Evolutionary conservation across 2,888 invertebrate genomes (phyloP).

Genomic region (Phymatocera aterrima): DNA sequence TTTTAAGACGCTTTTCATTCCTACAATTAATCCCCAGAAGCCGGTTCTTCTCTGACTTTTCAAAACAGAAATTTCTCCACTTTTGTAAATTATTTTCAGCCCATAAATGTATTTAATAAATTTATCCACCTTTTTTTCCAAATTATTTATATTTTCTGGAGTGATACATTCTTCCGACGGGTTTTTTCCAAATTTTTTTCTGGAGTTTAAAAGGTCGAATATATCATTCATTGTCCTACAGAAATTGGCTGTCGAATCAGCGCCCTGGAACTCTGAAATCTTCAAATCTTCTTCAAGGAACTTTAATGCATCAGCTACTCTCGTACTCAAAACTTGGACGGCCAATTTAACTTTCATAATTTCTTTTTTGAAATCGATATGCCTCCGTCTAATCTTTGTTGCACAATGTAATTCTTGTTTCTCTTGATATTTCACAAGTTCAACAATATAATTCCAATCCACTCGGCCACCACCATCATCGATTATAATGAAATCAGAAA

Average conservation of each 20-base stretch:
- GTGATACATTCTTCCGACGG: too few species aligned
- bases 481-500: conserved; percentile 30
- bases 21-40: conserved; percentile 6
- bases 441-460: neutral
- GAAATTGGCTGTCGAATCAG: conserved; percentile 27
- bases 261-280: conserved; percentile 17
- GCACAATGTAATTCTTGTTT: too few species aligned
- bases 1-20: conserved; percentile 21
- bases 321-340: too few species aligned
- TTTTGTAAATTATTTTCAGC: conserved; percentile 16
- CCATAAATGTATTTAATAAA: conserved; percentile 14
- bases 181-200: too few species aligned
- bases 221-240: conserved; percentile 40
- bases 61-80: conserved; percentile 1
- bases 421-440: too few species aligned
- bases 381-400: too few species aligned
- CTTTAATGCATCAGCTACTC: too few species aligned
- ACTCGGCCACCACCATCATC: conserved; percentile 31
- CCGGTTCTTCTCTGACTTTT: conserved; percentile 8
- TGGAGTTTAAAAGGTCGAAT: conserved; percentile 27
- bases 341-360: too few species aligned
- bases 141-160: conserved; percentile 29
- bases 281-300: conserved; percentile 15
- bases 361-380: too few species aligned
- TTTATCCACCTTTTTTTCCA: conserved; percentile 4